These are phyloP conservation scores for Pygathrix nemaeus DNA, from an alignment of 2,113 vertebrate species.

Conservation along the genomic window DNA sequence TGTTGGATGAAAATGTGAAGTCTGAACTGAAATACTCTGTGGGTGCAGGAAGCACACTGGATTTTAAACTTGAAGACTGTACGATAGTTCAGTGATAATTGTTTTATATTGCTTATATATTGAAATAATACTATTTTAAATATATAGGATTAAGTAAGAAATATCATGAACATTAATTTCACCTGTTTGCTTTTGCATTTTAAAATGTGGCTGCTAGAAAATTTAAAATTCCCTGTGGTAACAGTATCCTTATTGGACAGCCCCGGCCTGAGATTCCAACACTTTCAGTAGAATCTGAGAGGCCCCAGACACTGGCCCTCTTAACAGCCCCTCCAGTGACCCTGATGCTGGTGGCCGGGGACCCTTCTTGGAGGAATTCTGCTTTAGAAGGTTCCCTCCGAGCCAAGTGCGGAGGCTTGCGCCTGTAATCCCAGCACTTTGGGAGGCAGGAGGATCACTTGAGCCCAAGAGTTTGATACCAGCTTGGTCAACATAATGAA, in stretches of 20 bases:
- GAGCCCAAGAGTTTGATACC: no score
- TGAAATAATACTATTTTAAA: not conserved
- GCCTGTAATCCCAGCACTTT: no score
- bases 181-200: not conserved
- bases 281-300: not conserved
- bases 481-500: no score
- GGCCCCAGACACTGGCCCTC: not conserved
- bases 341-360: not conserved
- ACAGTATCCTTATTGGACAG: fast-evolving
- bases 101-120: not conserved
- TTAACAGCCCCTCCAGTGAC: not conserved
- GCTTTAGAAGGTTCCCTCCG: not conserved
- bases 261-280: not conserved
- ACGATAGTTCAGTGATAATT: fast-evolving
- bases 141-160: not conserved
- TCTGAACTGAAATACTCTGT: not conserved
- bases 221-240: not conserved
- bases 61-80: not conserved
- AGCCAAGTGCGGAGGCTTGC: no score
- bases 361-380: not conserved
- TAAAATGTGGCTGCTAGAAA: not conserved
- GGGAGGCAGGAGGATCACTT: no score
- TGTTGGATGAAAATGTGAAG: not conserved
- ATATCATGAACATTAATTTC: not conserved
- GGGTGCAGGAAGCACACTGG: not conserved